phyloP scores from a whole-genome alignment of 2,888 invertebrate genomes.

The Plemyria rubiginata region DNA sequence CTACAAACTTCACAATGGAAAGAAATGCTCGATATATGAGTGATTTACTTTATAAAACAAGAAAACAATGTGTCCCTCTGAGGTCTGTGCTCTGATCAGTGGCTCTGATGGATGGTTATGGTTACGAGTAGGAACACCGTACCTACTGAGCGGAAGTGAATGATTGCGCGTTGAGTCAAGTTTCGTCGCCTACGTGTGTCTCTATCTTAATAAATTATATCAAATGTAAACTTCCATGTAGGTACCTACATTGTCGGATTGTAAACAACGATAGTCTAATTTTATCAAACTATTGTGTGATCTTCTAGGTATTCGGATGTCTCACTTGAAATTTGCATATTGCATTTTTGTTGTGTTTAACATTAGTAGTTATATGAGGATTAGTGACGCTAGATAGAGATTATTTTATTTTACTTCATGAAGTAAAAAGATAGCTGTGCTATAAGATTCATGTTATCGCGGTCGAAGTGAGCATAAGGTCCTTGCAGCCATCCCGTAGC shows the following conservation, averaged over 20 bases:
- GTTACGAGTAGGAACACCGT: slow-evolving; percentile 16
- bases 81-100: slow-evolving; percentile 38
- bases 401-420: no score
- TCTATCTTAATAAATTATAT: slow-evolving; percentile 49
- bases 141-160: slow-evolving; percentile 56
- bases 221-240: slow-evolving; percentile 45
- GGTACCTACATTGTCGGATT: slow-evolving; percentile 45
- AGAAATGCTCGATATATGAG: no score
- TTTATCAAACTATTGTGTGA: slow-evolving; percentile 31
- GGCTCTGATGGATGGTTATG: slow-evolving; percentile 18
- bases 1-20: no score
- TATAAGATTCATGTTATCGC: no score
- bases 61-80: slow-evolving; percentile 21
- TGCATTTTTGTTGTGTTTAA: slow-evolving; percentile 5
- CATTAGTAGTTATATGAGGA: no score
- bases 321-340: neutral
- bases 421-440: no score
- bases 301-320: slow-evolving; percentile 34
- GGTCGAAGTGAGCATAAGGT: no score
- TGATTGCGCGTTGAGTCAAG: slow-evolving; percentile 61
- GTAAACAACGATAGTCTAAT: slow-evolving; percentile 40
- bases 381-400: no score
- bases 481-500: neutral
- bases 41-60: no score
- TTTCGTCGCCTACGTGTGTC: slow-evolving; percentile 51